phyloP scores from a whole-genome alignment of 2,797 vertebrate genomes.

The Chelon labrosus region DNA sequence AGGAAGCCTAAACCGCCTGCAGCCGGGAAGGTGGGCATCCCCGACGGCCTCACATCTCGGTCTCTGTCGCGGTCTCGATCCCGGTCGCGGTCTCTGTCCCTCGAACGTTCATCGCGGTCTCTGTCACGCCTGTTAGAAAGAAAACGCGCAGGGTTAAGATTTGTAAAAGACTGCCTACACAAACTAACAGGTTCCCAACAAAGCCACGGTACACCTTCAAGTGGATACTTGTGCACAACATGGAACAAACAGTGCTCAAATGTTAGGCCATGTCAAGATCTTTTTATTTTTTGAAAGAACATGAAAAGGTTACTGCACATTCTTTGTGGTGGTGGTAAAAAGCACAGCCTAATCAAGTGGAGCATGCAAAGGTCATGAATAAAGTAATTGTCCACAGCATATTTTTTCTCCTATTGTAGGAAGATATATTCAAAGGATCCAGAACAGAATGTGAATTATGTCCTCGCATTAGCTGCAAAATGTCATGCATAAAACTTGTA shows the following conservation, averaged over 20 bases:
- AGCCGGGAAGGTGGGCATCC: constrained; percentile 70
- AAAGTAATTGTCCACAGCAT: constrained; percentile 25
- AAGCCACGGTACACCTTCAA: background rate
- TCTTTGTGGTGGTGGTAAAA: constrained; percentile 39
- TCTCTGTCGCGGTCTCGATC: constrained; percentile 89
- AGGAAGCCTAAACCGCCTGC: constrained; percentile 73
- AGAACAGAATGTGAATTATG: constrained; percentile 16
- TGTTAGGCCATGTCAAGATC: constrained; percentile 22
- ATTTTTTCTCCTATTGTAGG: background rate
- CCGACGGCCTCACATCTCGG: constrained; percentile 86
- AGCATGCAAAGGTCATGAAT: constrained; percentile 53
- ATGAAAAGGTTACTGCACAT: constrained; percentile 58
- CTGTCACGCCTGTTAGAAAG: constrained; percentile 77
- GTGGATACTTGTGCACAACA: background rate
- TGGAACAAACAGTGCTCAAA: constrained; percentile 11
- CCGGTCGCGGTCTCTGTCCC: constrained; percentile 69
- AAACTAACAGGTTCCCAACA: background rate
- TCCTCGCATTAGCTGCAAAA: background rate
- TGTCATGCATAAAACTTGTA: background rate
- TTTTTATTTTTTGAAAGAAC: constrained; percentile 15
- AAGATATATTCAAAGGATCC: constrained; percentile 1
- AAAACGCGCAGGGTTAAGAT: background rate
- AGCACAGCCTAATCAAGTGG: constrained; percentile 42
- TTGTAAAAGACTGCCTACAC: background rate
- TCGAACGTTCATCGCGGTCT: constrained; percentile 90